Percentiles rank a stretch among this genome's conserved stretches.
Evolutionary conservation across 1,140 invertebrate species (phyloP).

Genomic region (Polyergus mexicanus): DNA sequence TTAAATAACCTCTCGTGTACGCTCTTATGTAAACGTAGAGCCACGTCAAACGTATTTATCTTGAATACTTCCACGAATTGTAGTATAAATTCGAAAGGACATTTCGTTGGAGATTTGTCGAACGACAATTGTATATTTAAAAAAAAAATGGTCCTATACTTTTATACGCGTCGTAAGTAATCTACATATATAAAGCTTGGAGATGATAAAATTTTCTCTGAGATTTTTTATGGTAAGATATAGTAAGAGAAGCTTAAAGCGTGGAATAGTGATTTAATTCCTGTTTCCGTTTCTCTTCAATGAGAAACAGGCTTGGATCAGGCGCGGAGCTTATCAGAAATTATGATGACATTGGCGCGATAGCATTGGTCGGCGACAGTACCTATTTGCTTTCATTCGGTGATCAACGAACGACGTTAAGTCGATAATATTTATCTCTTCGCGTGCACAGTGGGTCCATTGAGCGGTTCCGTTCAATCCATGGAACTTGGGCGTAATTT

Average conservation of each 20-base stretch:
- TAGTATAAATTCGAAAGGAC: constrained; percentile 6
- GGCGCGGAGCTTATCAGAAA: constrained; percentile 65
- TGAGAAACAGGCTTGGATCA: neutral
- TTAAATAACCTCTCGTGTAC: constrained; percentile 49
- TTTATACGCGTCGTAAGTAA: neutral
- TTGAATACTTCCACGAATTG: constrained; percentile 15
- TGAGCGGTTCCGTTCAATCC: constrained; percentile 36
- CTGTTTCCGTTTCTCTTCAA: neutral
- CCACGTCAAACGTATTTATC: constrained; percentile 43
- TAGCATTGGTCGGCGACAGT: constrained; percentile 59
- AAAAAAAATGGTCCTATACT: neutral
- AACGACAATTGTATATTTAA: neutral
- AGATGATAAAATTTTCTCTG: neutral
- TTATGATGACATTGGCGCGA: constrained; percentile 51
- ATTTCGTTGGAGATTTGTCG: neutral
- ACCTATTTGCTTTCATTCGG: constrained; percentile 72
- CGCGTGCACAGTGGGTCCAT: constrained; percentile 63
- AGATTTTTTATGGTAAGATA: neutral
- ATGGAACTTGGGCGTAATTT: constrained; percentile 51
- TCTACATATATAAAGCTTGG: neutral
- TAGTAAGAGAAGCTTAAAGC: neutral
- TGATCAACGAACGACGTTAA: constrained; percentile 74
- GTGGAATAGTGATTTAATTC: neutral
- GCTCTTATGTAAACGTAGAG: constrained; percentile 11
- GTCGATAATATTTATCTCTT: constrained; percentile 70